phyloP scores from a whole-genome alignment of 2,113 vertebrate genomes.

The Bucco capensis region DNA sequence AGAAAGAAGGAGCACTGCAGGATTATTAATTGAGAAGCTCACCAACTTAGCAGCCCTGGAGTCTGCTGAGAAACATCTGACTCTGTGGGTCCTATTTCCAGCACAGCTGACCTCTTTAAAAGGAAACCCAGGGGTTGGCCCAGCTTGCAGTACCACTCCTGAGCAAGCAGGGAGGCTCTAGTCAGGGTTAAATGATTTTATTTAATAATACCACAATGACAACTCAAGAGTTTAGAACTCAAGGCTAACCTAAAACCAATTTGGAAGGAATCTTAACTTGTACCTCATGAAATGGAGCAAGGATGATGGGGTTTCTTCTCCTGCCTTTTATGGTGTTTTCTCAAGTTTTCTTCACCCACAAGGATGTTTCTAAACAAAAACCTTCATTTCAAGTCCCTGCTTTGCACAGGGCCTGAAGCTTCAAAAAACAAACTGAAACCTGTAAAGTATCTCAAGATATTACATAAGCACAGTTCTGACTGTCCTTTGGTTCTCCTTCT shows the following conservation, averaged over 20 bases:
- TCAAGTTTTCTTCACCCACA: rapidly evolving
- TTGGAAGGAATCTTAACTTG: neutral
- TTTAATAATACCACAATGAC: neutral
- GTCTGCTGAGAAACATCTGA: neutral
- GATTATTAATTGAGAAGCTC: neutral
- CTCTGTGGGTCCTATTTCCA: neutral
- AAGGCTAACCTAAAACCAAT: neutral
- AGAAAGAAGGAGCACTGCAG: neutral
- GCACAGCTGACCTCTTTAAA: neutral
- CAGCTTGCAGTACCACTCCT: neutral
- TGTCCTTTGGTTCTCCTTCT: neutral
- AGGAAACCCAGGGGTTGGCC: neutral
- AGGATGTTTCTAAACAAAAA: neutral
- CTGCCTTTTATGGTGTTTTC: neutral
- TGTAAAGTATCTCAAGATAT: neutral
- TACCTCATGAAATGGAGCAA: neutral
- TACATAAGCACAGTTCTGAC: neutral
- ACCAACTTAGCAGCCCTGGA: neutral
- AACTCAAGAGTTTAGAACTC: neutral
- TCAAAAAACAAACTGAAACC: neutral
- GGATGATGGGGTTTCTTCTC: neutral
- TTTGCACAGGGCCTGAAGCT: neutral
- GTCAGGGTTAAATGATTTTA: neutral
- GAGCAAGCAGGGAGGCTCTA: neutral
- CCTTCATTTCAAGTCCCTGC: neutral